Percentiles rank a stretch among this genome's conserved stretches.
phyloP scores from a whole-genome alignment of 2,888 invertebrate species.

The Machimus atricapillus region DNA sequence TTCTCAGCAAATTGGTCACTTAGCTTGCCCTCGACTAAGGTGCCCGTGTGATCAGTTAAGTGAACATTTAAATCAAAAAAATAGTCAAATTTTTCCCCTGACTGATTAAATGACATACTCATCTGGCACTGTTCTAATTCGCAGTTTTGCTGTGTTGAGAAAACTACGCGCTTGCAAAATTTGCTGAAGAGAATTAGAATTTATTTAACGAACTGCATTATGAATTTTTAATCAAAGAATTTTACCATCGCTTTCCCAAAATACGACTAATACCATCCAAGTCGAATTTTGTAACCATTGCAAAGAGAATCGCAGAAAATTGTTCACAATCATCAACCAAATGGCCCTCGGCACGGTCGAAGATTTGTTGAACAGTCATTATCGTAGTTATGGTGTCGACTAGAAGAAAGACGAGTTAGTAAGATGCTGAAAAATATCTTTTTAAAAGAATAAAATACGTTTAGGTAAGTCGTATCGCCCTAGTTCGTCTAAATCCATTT shows the following conservation, averaged over 20 bases:
- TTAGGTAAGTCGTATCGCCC: neutral
- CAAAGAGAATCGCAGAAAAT: constrained; percentile 75
- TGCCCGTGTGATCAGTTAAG: constrained; percentile 75
- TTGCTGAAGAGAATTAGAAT: constrained; percentile 49
- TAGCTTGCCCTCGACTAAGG: constrained; percentile 67
- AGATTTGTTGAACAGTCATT: constrained; percentile 69
- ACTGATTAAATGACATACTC: constrained; percentile 52
- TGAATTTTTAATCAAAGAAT: constrained; percentile 49
- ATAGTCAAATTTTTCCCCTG: constrained; percentile 51
- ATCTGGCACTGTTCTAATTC: constrained; percentile 54
- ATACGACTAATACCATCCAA: constrained; percentile 67
- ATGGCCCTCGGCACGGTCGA: constrained; percentile 62
- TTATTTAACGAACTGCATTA: neutral
- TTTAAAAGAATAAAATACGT: neutral
- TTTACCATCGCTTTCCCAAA: constrained; percentile 62
- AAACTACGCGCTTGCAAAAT: constrained; percentile 51
- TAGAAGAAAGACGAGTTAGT: constrained; percentile 52
- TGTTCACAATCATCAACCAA: constrained; percentile 63
- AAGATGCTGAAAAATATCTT: neutral
- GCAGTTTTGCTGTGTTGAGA: constrained; percentile 50
- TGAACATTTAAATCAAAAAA: constrained; percentile 70
- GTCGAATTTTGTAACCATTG: constrained; percentile 73
- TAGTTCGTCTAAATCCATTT: constrained; percentile 50
- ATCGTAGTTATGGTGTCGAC: constrained; percentile 66
- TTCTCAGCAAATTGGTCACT: constrained; percentile 68